Conservation (phyloP, 2,113 vertebrate species). For the Lampris incognitus region DNA sequence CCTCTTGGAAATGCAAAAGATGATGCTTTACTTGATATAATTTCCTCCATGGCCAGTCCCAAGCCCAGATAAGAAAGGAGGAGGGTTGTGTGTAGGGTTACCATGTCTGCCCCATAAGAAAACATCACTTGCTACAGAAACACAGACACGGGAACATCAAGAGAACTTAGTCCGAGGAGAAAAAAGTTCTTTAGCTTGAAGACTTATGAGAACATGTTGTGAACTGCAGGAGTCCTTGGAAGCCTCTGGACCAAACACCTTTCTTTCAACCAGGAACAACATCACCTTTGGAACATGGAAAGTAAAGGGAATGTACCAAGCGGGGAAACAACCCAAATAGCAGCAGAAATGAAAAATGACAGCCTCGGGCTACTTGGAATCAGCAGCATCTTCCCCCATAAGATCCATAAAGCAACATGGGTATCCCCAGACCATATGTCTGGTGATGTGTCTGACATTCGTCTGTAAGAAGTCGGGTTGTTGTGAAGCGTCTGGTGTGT, state of each 20-base stretch:
- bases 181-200: slow-evolving; percentile 2
- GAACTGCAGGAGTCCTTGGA: background rate
- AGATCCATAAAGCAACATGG: slow-evolving; percentile 14
- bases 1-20: slow-evolving; percentile 36
- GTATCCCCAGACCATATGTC: background rate
- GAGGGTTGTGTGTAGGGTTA: background rate
- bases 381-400: too few relatives aligned
- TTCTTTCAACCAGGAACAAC: background rate
- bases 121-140: slow-evolving; percentile 1
- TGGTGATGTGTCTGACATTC: too few relatives aligned
- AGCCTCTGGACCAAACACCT: background rate
- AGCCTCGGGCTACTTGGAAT: background rate
- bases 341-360: background rate
- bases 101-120: background rate
- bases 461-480: too few relatives aligned
- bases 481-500: too few relatives aligned
- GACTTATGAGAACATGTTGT: background rate
- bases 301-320: background rate
- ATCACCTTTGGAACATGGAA: background rate
- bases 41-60: slow-evolving; percentile 26
- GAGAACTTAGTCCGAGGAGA: background rate
- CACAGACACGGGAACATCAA: background rate
- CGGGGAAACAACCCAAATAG: background rate
- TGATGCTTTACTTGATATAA: slow-evolving; percentile 30
- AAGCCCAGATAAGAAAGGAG: slow-evolving; percentile 2